These are phyloP conservation scores for Coregonus sp. DNA, from an alignment of 2,797 vertebrate genomes.

Conservation along the genomic window DNA sequence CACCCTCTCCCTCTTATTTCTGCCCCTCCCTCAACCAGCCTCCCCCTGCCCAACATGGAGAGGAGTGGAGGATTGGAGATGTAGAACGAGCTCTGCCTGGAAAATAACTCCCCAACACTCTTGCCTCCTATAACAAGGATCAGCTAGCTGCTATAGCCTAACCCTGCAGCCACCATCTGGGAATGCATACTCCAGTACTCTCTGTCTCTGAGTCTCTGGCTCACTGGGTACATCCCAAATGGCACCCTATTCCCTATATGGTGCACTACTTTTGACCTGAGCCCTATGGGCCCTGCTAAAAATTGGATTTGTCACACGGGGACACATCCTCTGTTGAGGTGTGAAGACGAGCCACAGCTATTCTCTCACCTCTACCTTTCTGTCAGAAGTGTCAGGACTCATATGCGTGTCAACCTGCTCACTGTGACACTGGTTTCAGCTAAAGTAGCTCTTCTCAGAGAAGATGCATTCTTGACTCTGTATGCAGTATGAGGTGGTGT, in stretches of 20 bases:
- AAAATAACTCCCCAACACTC: not conserved
- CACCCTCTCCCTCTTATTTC: not conserved
- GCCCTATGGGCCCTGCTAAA: not conserved
- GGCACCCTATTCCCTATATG: not conserved
- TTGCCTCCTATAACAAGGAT: not conserved
- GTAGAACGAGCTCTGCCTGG: not conserved
- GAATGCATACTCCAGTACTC: not conserved
- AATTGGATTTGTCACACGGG: not conserved
- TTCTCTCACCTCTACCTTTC: not conserved
- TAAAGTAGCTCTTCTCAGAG: not conserved
- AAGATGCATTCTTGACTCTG: not conserved
- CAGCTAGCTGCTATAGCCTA: not conserved
- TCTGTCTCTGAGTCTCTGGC: not conserved
- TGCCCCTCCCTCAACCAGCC: not conserved
- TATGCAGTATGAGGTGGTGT: not conserved
- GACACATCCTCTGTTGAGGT: not conserved
- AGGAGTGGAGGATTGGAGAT: not conserved
- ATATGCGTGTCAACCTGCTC: not conserved
- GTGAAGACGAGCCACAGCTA: not conserved
- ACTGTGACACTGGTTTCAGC: not conserved
- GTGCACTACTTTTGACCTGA: not conserved
- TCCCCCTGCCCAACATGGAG: not conserved
- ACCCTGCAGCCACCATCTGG: not conserved
- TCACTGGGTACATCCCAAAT: not conserved
- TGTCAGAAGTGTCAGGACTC: not conserved